Base-by-base conservation (phyloP, 1,140 invertebrate species). In the Megathymus violae region DNA sequence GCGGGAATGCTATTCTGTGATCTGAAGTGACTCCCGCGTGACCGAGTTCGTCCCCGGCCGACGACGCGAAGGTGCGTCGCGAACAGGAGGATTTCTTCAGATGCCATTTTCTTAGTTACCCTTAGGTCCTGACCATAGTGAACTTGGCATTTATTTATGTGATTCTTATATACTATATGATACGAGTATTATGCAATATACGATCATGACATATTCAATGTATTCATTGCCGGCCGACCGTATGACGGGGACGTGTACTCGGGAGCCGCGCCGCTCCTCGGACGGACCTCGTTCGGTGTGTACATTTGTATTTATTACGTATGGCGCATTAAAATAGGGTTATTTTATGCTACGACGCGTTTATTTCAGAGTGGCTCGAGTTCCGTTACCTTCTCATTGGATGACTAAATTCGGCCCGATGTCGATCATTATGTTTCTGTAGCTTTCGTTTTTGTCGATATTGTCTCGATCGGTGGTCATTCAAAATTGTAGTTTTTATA, bases 51-150 rank as follows among this genome's bases (percentile, higher is more conserved):
- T 41, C 44, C 65, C 62, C 56, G 59, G 41, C n/a, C n/a, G n/a
- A n/a, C 14, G 40, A 27, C 22, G 40, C 36, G 34, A 25, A 27
- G 47, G 54, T 50, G n/a, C 43, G 56, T 63, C 69, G 64, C 66
- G 64, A 68, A 70, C 67, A n/a, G n/a, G n/a, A 64, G 71, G 51
- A 66, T 79, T 80, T 83, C 78, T 82, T 88, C 75, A 71, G 80
- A 89, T 89, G 86, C 85, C 88, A 89, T 89, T 87, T 78, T 84
- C 84, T 89, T 83, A 91, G 85, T 91, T 91, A 89, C 85, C 88
- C 79, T 73, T 89, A 90, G 84, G 78, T 87, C 78, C 82, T 67
- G 76, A 85, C 80, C 80, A 83, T 82, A 87, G 82, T 81, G 81
- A 81, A 88, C 85, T 77, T 88, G 85, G 88, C 88, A 90, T 90